A percentile compares a stretch with the other conserved stretches of the same genome.
Conservation (phyloP, 2,113 vertebrate species). For the Pollimyrus isidori region DNA sequence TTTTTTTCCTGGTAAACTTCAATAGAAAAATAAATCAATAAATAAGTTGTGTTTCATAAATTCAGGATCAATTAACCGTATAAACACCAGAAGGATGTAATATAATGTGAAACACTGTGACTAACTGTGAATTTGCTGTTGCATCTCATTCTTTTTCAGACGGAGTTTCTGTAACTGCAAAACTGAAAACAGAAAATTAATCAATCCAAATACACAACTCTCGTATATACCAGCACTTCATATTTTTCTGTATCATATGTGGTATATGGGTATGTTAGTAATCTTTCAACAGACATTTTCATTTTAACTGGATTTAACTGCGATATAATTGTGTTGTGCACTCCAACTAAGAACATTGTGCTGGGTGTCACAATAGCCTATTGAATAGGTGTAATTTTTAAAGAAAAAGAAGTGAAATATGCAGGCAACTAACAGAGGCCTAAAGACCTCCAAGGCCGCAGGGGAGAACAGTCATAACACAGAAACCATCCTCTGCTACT, state of each 20-base stretch:
- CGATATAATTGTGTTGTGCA: neutral
- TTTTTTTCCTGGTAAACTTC: conserved; percentile 45
- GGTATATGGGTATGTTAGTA: neutral
- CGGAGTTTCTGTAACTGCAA: conserved; percentile 48
- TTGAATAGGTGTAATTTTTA: neutral
- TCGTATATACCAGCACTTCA: neutral
- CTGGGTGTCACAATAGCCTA: neutral
- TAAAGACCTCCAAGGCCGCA: too few relatives aligned
- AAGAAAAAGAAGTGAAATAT: neutral
- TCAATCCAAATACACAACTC: neutral
- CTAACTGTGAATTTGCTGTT: conserved; percentile 50
- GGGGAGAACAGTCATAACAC: too few relatives aligned
- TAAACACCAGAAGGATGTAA: neutral
- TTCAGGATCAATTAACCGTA: neutral
- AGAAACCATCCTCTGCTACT: too few relatives aligned
- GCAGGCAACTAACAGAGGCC: too few relatives aligned
- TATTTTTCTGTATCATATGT: neutral
- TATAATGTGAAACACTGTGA: neutral
- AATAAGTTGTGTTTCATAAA: neutral
- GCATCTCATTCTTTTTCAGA: conserved; percentile 47
- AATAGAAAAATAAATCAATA: neutral
- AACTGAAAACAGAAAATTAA: conserved; percentile 32
- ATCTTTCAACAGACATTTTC: neutral
- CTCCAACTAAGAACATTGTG: neutral
- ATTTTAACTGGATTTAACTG: neutral